These are phyloP conservation scores for Thecophora atra DNA, from an alignment of 2,888 invertebrate species.

Conservation along the genomic window DNA sequence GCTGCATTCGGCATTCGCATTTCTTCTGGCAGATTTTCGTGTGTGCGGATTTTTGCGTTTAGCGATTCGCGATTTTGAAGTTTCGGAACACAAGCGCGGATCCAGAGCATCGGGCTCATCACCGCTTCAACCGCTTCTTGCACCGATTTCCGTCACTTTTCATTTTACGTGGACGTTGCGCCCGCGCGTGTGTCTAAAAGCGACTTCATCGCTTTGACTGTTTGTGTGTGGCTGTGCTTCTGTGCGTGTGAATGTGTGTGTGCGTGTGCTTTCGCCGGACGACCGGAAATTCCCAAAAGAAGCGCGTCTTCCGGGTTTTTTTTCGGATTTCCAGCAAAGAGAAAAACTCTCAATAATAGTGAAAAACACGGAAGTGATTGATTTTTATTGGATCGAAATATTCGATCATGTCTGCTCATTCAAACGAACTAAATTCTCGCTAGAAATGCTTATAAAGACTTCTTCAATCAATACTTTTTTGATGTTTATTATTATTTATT, in stretches of 20 bases:
- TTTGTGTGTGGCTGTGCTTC: neutral
- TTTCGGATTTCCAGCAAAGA: neutral
- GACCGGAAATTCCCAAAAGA: conserved; percentile 2
- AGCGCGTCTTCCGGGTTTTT: neutral
- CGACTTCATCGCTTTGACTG: conserved; percentile 8
- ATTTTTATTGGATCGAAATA: conserved; percentile 11
- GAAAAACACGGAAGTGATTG: conserved; percentile 32
- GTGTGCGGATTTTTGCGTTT: neutral
- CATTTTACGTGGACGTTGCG: neutral
- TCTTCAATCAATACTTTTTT: too few species aligned
- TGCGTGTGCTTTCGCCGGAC: conserved; percentile 3
- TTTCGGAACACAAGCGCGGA: neutral
- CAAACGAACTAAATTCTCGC: neutral
- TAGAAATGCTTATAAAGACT: too few species aligned
- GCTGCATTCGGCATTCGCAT: conserved; percentile 9
- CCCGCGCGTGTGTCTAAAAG: neutral
- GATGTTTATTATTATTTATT: too few species aligned
- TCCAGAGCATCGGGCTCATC: neutral
- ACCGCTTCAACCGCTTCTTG: neutral
- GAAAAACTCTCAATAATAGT: neutral
- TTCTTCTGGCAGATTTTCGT: conserved; percentile 10
- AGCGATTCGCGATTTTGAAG: neutral
- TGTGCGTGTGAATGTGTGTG: neutral
- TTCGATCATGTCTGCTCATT: neutral
- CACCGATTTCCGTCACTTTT: neutral